Base-by-base conservation (phyloP, 2,888 invertebrate species). In the Microchrysa polita region DNA sequence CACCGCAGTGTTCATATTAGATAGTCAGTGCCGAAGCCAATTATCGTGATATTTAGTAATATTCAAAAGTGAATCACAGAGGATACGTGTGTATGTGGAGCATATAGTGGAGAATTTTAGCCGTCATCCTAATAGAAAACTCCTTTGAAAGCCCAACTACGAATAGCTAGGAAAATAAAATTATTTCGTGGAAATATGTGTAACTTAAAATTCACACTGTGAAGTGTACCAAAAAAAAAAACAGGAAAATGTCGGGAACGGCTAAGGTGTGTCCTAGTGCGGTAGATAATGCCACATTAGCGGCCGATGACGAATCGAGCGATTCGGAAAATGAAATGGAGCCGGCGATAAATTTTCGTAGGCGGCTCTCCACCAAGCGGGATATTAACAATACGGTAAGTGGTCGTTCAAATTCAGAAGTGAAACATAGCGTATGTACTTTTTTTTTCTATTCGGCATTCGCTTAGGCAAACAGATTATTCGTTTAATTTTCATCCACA, bases 321-420 rank as follows among this genome's bases (percentile, higher is more conserved):
- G 94, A 93, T 82, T 94, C 94, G 86, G 94, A 94, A 83, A 92
- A 90, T 84, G 94, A 94, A 83, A 90, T 90, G 74, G 93, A 93
- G 83, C 92, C 91, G 80, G 92, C 91, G 78, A 88, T 88, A 83
- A 89, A 90, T 79, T 91, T 93, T 83, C 90, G 92, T 81, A 88
- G 93, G 81, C 90, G 93, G 81, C 89, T 94, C 83, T 94, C 94
- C 76, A 94, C 93, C 76, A 93, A 93, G 86, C 91, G 91, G 85
- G 92, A 92, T 84, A 90, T 92, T 83, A 93, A 92, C 84, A 89
- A 90, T 85, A 88, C 92, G 88, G 94, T 94, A 87, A 88, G 5
- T 63, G 48, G 57, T 52, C 12, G 18, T 44, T 18, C 18, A 34
- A 48, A n/a, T 48, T 12, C 48, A 20, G 23, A 67, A 5, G 16